phyloP scores from a whole-genome alignment of 2,113 vertebrate genomes.

The Merops nubicus region DNA sequence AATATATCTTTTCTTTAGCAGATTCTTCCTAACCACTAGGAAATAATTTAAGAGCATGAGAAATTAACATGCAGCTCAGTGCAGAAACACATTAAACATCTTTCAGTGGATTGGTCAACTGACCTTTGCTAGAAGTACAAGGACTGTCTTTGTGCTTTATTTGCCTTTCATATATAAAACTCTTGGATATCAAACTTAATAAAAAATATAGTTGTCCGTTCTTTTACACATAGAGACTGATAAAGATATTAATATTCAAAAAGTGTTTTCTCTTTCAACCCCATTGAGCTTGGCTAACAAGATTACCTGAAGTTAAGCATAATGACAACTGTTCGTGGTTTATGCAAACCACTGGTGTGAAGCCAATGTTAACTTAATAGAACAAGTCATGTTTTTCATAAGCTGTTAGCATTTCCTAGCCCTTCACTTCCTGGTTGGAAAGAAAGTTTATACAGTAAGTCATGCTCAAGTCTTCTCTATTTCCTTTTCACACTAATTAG shows the following conservation, averaged over 20 bases:
- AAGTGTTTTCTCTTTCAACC: conserved; percentile 45
- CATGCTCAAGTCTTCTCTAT: neutral
- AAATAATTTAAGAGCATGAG: neutral
- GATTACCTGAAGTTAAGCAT: conserved; percentile 43
- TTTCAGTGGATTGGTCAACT: neutral
- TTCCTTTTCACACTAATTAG: neutral
- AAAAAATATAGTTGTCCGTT: neutral
- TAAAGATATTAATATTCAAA: neutral
- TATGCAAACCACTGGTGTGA: neutral
- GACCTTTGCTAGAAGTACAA: neutral
- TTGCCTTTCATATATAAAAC: neutral
- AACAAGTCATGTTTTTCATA: conserved; percentile 28
- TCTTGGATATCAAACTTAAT: neutral
- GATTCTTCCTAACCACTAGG: neutral
- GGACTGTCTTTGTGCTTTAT: neutral
- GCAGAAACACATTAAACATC: neutral
- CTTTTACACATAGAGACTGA: neutral
- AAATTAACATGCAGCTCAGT: neutral
- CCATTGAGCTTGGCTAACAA: conserved; percentile 19
- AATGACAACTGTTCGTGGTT: neutral
- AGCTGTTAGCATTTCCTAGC: neutral
- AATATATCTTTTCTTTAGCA: neutral
- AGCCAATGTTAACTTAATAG: neutral
- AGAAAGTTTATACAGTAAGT: neutral
- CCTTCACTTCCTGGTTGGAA: neutral